phyloP scores from a whole-genome alignment of 1,140 invertebrate genomes.

The Papilio polytes region DNA sequence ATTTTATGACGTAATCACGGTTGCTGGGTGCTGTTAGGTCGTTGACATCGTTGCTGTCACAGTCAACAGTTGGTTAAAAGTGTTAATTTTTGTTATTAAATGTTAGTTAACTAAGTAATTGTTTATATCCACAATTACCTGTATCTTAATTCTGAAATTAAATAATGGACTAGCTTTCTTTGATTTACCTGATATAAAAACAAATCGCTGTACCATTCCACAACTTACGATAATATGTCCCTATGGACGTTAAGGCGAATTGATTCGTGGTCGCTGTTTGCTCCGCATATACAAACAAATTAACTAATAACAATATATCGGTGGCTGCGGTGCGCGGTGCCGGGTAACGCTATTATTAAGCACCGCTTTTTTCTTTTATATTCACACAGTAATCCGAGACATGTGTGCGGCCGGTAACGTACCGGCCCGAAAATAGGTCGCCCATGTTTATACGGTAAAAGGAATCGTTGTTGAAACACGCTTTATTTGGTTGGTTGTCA shows the following conservation, averaged over 20 bases:
- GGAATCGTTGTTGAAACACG: not conserved
- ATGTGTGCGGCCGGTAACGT: conserved; percentile 50
- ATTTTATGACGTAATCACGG: conserved; percentile 33
- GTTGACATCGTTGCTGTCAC: not conserved
- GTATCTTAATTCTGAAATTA: not conserved
- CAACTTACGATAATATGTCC: not conserved
- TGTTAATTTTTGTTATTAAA: no score
- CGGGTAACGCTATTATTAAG: conserved; percentile 50
- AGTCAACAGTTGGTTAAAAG: not conserved
- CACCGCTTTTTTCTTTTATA: conserved; percentile 56
- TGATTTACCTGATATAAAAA: not conserved
- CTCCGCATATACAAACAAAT: conserved; percentile 42
- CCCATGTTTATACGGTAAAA: conserved; percentile 56
- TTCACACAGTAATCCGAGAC: conserved; percentile 61
- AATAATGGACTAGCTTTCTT: not conserved
- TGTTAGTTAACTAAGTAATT: no score
- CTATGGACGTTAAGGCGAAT: not conserved
- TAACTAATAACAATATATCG: conserved; percentile 51
- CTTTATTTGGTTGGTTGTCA: not conserved
- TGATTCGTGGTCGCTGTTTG: not conserved
- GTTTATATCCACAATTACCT: no score
- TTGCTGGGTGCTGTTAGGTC: not conserved
- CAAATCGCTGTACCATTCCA: not conserved
- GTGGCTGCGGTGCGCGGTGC: not conserved
- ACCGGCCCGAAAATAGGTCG: conserved; percentile 58